Evolutionary conservation across 2,888 invertebrate species (phyloP), one percentile per base, ranked within the genome.

Genomic region (Mimumesa dahlbomi): DNA sequence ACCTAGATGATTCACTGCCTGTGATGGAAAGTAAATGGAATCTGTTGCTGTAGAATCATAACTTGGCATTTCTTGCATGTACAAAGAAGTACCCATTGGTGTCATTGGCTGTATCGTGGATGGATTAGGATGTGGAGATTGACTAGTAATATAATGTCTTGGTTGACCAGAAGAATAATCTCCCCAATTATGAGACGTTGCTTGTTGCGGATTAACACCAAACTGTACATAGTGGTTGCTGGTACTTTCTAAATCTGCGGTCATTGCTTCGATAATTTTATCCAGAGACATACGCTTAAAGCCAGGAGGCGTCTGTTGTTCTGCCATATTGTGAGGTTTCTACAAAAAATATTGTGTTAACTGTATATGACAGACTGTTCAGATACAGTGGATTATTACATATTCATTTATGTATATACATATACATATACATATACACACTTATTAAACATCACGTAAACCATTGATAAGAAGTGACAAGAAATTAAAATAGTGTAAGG

Each of bases 221-320:
- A 92, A 90, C 64, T 91, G 91, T 40, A 91, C 90, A 81, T 92
- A 93, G 79, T 91, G 92, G 18, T 91, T 92, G 64, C 92, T 91
- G n/a, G 90, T 88, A 84, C 89, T 91, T 79, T 92, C 92, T 71
- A 91, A 89, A 84, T 92, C 92, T 13, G 92, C 91, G 31, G 92
- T 92, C 91, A 92, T 92, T 75, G 92, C 91, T 77, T 92, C 91
- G 61, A 92, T 92, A 65, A 92, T 92, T 84, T 93, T 91, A 77
- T 92, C 92, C 79, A 92, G 71, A 2, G 88, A 87, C 82, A 88
- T 85, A 16, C 81, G 84, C 48, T 87, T 86, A 48, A 85, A 82
- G 31, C 84, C 85, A 16, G 85, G 73, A 13, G 85, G 81, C 13
- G 84, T 74, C 62, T 84, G 86, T 58, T 83, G 82, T 69, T 86